phyloP scores from a whole-genome alignment of 2,797 vertebrate species.

The Bufotes viridis region DNA sequence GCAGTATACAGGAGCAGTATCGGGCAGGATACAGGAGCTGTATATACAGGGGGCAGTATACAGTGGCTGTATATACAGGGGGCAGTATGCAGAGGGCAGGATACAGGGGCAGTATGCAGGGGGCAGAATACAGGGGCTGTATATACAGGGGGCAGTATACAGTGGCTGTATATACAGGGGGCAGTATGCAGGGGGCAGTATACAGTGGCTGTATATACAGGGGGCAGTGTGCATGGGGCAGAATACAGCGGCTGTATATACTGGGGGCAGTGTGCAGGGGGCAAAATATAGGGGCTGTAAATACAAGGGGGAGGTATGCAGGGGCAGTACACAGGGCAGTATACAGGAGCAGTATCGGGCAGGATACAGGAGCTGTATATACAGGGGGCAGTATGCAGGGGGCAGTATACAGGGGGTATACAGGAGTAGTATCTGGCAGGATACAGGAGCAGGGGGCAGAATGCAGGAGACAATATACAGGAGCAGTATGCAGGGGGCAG shows the following conservation, averaged over 20 bases:
- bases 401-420: accelerated
- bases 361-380: background rate
- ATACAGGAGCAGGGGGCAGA: background rate
- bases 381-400: background rate
- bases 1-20: background rate
- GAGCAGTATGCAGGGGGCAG: background rate
- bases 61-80: background rate
- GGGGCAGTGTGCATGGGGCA: background rate
- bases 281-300: background rate
- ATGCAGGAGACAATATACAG: background rate
- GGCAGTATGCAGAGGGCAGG: background rate
- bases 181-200: background rate
- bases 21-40: background rate
- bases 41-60: background rate
- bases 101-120: too few species aligned
- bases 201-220: background rate
- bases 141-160: background rate
- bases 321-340: background rate
- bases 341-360: background rate
- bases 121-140: background rate
- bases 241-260: accelerated
- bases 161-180: background rate
- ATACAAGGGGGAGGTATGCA: background rate
- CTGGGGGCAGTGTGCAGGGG: background rate
- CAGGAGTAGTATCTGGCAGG: background rate